Evolutionary conservation across 2,888 invertebrate species (phyloP).

Genomic region (Acrobasis consociella): DNA sequence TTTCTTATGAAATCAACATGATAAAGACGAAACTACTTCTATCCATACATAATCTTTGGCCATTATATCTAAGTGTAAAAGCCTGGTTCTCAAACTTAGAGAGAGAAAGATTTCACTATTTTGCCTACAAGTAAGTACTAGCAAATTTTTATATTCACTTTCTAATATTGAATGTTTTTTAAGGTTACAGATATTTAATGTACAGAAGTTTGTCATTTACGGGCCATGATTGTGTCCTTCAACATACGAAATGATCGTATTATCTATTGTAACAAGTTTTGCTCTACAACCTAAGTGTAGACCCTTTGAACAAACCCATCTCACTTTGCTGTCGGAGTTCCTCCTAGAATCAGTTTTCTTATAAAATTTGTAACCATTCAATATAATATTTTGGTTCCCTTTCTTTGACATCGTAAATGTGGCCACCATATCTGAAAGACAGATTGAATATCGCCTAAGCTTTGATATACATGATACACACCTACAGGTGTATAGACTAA

Average conservation of each 20-base stretch:
- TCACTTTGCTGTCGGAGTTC: conserved; percentile 30
- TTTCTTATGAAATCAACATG: no score
- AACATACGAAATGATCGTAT: conserved; percentile 11
- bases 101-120: no score
- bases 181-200: neutral
- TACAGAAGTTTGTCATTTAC: neutral
- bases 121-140: no score
- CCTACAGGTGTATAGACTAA: neutral
- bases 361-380: conserved; percentile 39
- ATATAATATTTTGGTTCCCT: conserved; percentile 34
- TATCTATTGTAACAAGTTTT: conserved; percentile 22
- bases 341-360: conserved; percentile 35
- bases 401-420: conserved; percentile 24
- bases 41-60: no score
- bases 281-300: conserved; percentile 28
- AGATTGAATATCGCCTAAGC: neutral
- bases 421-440: conserved; percentile 1
- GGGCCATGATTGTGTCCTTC: conserved; percentile 20
- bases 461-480: neutral
- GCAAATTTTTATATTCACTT: no score
- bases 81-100: no score
- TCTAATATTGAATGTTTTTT: neutral
- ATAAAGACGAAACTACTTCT: no score
- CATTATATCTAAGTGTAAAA: no score
- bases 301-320: conserved; percentile 39